Evolutionary conservation across 2,113 vertebrate species (phyloP).

Genomic region (Boulengeromyrus knoepffleri): DNA sequence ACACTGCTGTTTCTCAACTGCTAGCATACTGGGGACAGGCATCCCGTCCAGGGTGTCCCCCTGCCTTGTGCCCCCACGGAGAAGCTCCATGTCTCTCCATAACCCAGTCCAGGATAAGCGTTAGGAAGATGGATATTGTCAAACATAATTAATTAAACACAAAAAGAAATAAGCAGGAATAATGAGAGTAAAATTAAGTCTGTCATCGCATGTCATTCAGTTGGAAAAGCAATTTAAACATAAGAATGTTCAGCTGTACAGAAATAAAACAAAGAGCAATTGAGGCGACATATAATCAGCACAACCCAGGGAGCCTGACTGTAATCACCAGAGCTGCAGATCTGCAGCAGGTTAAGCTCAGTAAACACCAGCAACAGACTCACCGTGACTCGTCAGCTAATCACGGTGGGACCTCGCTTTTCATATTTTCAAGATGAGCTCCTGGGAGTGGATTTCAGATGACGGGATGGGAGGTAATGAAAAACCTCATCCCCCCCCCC

Average conservation of each 20-base stretch:
- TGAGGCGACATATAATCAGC: background rate
- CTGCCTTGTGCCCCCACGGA: background rate
- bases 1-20: background rate
- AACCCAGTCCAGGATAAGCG: background rate
- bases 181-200: background rate
- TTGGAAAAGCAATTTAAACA: background rate
- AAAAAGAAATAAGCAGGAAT: background rate
- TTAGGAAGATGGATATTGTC: constrained; percentile 8
- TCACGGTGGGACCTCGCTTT: background rate
- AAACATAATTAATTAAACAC: background rate
- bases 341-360: background rate
- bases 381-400: background rate
- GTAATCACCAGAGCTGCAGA: background rate
- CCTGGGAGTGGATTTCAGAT: background rate
- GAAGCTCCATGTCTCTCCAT: background rate
- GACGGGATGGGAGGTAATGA: background rate
- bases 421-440: background rate
- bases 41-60: too few species aligned
- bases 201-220: background rate
- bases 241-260: background rate
- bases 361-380: background rate
- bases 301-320: background rate
- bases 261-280: background rate
- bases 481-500: background rate
- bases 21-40: background rate